Evolutionary conservation across 2,888 invertebrate species (phyloP).

Genomic region (Ophion costatus): DNA sequence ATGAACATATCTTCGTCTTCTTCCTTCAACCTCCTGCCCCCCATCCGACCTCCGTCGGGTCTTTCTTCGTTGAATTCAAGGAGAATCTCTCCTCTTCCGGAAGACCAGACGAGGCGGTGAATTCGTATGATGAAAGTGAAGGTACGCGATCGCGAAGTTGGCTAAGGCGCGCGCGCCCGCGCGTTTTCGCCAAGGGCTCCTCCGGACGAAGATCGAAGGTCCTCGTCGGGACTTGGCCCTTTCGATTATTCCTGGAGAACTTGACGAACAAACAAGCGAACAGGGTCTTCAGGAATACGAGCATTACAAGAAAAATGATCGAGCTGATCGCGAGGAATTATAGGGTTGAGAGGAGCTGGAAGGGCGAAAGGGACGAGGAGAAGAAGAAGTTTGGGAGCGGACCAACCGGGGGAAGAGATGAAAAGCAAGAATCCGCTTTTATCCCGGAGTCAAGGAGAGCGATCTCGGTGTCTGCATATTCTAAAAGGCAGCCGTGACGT

Average conservation of each 20-base stretch:
- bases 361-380: no score
- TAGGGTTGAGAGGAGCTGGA: no score
- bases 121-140: slow-evolving; percentile 18
- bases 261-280: background rate
- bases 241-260: background rate
- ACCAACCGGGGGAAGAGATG: background rate
- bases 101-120: slow-evolving; percentile 23
- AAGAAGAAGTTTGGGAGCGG: no score
- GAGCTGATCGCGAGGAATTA: no score
- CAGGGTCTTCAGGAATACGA: no score
- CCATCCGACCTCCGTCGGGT: background rate
- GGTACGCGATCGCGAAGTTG: slow-evolving; percentile 4
- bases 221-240: slow-evolving; percentile 10
- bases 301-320: no score
- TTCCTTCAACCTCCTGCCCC: slow-evolving; percentile 3
- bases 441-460: slow-evolving; percentile 13
- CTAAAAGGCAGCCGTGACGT: slow-evolving; percentile 70
- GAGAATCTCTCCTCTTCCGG: slow-evolving; percentile 46
- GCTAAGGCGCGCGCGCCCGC: no score
- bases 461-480: slow-evolving; percentile 63
- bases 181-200: no score
- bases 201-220: background rate
- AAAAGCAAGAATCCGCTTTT: slow-evolving; percentile 34
- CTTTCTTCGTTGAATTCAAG: slow-evolving; percentile 33
- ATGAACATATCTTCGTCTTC: slow-evolving; percentile 44